Percentiles rank a stretch among this genome's conserved stretches.
phyloP scores from a whole-genome alignment of 2,888 invertebrate genomes.

The Drosophila infuscata region DNA sequence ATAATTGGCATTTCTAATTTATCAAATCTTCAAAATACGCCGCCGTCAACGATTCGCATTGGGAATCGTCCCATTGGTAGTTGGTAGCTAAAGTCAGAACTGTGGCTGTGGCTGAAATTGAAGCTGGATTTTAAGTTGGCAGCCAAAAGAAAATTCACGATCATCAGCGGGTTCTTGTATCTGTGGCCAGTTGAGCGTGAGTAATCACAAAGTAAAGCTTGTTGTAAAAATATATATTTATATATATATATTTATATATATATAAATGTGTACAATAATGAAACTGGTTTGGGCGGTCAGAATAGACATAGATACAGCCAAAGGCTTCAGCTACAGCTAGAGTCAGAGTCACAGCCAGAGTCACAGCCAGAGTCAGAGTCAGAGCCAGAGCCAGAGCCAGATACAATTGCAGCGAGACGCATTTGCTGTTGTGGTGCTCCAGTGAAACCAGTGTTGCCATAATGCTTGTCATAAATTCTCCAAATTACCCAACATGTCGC shows the following conservation, averaged over 20 bases:
- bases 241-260: neutral
- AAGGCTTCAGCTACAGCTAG: constrained; percentile 2
- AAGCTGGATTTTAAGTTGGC: constrained; percentile 15
- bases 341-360: neutral
- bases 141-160: constrained; percentile 65
- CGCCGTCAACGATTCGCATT: constrained; percentile 52
- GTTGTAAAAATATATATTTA: constrained; percentile 73
- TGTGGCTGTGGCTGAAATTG: constrained; percentile 6
- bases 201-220: constrained; percentile 80
- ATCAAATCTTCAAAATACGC: constrained; percentile 65
- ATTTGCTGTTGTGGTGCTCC: constrained; percentile 7
- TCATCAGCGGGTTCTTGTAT: constrained; percentile 57
- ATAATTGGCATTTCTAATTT: constrained; percentile 81
- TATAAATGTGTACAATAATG: constrained; percentile 62
- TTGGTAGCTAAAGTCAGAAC: constrained; percentile 21
- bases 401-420: constrained; percentile 1
- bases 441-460: constrained; percentile 73
- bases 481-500: constrained; percentile 80
- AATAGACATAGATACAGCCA: constrained; percentile 39
- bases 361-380: constrained; percentile 11
- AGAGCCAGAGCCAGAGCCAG: constrained; percentile 14
- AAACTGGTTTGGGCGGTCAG: constrained; percentile 77
- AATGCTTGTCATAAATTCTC: constrained; percentile 81
- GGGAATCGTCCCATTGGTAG: constrained; percentile 52
- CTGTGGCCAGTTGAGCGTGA: constrained; percentile 71